Evolutionary conservation across 1,140 invertebrate species (phyloP).

Genomic region (Drosophila pandora): DNA sequence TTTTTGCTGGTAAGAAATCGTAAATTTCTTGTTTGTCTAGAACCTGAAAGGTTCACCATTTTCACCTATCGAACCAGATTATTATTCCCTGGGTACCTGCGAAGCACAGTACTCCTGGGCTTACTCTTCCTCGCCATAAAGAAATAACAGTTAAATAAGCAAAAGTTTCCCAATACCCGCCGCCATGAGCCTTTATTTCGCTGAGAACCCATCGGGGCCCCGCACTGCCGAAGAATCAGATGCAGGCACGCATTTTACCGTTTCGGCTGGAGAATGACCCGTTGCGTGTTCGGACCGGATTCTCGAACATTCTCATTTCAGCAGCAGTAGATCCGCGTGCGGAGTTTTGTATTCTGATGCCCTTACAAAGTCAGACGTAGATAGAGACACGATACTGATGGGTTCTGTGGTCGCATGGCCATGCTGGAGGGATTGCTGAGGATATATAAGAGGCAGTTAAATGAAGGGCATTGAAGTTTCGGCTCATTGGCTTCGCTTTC

Average conservation of each 20-base stretch:
- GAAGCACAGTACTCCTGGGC: not conserved
- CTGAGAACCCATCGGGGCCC: conserved; percentile 11
- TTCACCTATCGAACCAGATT: not conserved
- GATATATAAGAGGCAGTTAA: no score
- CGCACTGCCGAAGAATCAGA: not conserved
- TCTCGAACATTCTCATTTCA: conserved; percentile 18
- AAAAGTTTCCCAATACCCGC: conserved; percentile 58
- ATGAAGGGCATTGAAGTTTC: not conserved
- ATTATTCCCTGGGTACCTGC: conserved; percentile 29
- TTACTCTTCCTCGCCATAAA: conserved; percentile 29
- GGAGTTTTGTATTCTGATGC: not conserved
- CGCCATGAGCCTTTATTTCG: conserved; percentile 46
- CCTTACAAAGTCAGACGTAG: not conserved
- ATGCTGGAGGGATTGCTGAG: no score
- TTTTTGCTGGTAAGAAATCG: no score
- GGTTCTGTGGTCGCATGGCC: no score
- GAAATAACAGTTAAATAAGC: conserved; percentile 71
- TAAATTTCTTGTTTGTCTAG: no score
- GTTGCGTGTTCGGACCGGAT: conserved; percentile 24
- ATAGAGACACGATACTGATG: no score
- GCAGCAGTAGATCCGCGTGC: conserved; percentile 28
- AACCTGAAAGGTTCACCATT: not conserved
- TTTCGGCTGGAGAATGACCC: conserved; percentile 22
- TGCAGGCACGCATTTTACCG: conserved; percentile 69
- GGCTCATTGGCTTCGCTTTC: conserved; percentile 4